Evolutionary conservation across 2,113 vertebrate genomes (phyloP), one percentile per base, ranked within the genome.

Genomic region (Catagonus wagneri): DNA sequence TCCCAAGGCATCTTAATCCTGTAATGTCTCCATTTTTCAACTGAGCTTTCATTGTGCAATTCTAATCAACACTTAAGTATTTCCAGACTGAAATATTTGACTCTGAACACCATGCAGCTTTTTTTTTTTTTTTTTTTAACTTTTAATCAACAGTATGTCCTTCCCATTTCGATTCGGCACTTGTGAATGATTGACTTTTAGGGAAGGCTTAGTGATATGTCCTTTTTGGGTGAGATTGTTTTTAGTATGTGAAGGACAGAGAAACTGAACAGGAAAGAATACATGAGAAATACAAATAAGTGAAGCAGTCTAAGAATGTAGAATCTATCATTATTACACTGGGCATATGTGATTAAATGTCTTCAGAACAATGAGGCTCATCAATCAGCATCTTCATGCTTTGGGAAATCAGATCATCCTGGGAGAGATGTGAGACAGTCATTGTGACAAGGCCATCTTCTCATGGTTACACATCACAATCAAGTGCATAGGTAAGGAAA

Each of bases 261-360:
- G 90, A 85, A 88, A 15, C 32, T 44, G 44, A 92, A 36, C 10
- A 32, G 50, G 29, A 61, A 80, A 61, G 66, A 92, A 83, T n/a
- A 69, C 68, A 56, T 15, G 60, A 65, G 19, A 93, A 69, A 63
- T 88, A 71, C 14, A 25, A 65, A 93, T 74, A 56, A 88, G 52
- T 23, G 54, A 79, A 58, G 29, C 17, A 27, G 23, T 10, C 32
- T 91, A 20, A 50, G 34, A 68, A 86, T 27, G 69, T 4, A 60
- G 88, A 60, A 69, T 78, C 65, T 74, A 54, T 93, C 90, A 71
- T 60, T 60, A 56, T 85, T 65, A 61, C 6, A 16, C 11, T 29
- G 25, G 87, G 89, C 34, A 83, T 60, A 76, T 52, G 76, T 72
- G 92, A 96, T 93, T 86, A 94, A 92, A 58, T 87, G 94, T 94